Evolutionary conservation across 2,113 vertebrate species (phyloP).

Genomic region (Micronycteris hirsuta): DNA sequence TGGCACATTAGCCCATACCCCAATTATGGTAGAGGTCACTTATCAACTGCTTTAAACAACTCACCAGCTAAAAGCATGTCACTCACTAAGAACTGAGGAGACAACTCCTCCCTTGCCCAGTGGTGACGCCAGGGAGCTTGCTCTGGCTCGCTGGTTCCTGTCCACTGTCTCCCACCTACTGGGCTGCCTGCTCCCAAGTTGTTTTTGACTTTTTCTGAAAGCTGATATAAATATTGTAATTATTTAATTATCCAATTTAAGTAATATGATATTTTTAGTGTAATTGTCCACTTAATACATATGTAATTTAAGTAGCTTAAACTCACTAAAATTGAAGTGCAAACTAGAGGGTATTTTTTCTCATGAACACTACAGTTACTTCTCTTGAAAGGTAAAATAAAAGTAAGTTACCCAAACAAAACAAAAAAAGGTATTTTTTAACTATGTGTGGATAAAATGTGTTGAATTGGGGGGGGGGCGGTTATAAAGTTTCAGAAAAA

Average conservation of each 20-base stretch:
- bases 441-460: neutral
- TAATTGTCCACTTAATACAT: neutral
- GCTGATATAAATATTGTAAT: neutral
- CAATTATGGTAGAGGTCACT: neutral
- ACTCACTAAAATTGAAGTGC: neutral
- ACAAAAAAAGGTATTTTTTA: neutral
- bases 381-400: neutral
- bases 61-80: neutral
- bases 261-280: neutral
- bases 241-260: neutral
- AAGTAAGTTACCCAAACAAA: neutral
- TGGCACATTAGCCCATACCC: neutral
- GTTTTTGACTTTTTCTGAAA: neutral
- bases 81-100: neutral
- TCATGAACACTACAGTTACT: neutral
- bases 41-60: neutral
- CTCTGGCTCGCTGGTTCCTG: fast-evolving
- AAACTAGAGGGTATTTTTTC: neutral
- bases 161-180: fast-evolving
- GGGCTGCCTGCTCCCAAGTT: neutral
- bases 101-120: fast-evolving
- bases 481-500: neutral
- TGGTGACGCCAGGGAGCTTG: fast-evolving
- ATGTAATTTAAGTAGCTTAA: neutral
- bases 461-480: neutral